Percentiles rank a stretch among this genome's conserved stretches.
These are phyloP conservation scores for Chorisops tibialis DNA, from an alignment of 2,888 invertebrate genomes.

Conservation along the genomic window DNA sequence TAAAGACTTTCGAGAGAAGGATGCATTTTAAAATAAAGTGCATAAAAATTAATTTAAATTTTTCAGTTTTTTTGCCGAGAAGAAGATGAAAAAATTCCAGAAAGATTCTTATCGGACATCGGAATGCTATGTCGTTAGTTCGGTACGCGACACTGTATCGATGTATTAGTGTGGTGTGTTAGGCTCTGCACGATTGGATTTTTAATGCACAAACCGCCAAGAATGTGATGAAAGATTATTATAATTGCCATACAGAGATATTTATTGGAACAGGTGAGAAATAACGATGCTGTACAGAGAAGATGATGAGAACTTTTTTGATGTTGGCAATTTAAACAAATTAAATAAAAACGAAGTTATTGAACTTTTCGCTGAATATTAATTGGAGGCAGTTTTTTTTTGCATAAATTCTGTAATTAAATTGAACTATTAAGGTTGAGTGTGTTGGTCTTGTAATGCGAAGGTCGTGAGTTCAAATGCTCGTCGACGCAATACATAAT, in stretches of 20 bases:
- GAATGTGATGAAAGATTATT: slow-evolving; percentile 10
- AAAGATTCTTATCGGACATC: neutral
- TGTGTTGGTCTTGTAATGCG: too few relatives aligned
- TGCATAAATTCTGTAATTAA: too few relatives aligned
- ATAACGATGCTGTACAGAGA: neutral
- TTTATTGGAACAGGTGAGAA: neutral
- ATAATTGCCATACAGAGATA: neutral
- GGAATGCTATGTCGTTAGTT: too few relatives aligned
- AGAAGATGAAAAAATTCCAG: neutral
- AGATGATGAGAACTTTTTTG: neutral
- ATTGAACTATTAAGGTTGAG: too few relatives aligned
- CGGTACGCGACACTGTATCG: too few relatives aligned
- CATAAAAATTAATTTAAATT: neutral
- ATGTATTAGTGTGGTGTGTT: too few relatives aligned
- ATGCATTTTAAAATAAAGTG: neutral
- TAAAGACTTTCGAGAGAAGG: neutral
- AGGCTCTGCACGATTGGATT: too few relatives aligned
- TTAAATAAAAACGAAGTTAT: neutral
- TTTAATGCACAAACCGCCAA: neutral
- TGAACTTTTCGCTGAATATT: neutral
- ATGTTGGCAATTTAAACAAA: neutral
- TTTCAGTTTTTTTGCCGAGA: neutral
- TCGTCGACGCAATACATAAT: too few relatives aligned
- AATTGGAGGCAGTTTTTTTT: neutral
- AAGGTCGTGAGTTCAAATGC: too few relatives aligned